phyloP scores from a whole-genome alignment of 2,113 vertebrate species.

The Physeter macrocephalus region DNA sequence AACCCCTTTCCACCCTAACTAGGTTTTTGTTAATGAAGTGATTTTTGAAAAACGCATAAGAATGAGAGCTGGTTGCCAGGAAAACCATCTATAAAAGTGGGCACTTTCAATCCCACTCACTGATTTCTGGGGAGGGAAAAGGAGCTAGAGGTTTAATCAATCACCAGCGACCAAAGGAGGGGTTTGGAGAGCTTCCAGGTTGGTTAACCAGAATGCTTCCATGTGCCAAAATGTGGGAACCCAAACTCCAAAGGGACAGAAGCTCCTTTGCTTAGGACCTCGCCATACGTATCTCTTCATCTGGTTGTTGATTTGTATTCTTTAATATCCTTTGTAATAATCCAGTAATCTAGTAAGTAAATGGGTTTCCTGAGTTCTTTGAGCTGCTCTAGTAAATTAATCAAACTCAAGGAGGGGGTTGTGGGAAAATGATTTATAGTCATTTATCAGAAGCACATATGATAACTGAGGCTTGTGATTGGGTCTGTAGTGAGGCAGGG shows the following conservation, averaged over 20 bases:
- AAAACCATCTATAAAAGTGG: neutral
- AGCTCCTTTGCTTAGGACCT: neutral
- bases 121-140: neutral
- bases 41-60: neutral
- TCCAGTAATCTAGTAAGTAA: neutral
- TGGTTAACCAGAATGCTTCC: neutral
- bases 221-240: neutral
- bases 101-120: neutral
- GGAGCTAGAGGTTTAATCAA: neutral
- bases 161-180: neutral
- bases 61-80: neutral
- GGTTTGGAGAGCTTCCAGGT: neutral
- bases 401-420: neutral
- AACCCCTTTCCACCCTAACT: neutral
- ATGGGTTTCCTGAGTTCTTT: neutral
- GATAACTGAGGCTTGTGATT: neutral
- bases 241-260: neutral
- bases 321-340: neutral
- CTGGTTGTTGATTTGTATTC: neutral
- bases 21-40: neutral
- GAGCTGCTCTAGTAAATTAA: neutral
- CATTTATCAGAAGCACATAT: neutral
- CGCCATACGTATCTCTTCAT: neutral
- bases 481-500: neutral
- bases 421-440: neutral